Evolutionary conservation across 2,797 vertebrate genomes (phyloP).

Genomic region (Podarcis lilfordi): DNA sequence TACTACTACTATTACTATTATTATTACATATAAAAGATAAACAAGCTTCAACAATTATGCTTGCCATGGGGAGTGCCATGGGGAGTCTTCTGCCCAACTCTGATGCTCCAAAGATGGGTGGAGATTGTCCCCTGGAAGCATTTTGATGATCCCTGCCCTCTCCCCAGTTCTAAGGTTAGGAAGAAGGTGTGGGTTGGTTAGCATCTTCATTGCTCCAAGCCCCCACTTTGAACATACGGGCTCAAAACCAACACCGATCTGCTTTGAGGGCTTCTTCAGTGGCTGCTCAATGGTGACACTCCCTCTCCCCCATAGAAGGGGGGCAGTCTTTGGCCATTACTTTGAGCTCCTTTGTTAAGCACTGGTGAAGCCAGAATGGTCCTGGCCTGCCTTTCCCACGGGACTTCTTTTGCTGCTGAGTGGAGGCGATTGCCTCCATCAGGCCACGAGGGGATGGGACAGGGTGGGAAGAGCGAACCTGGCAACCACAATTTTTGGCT

Average conservation of each 20-base stretch:
- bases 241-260: too few species aligned
- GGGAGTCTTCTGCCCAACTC: neutral
- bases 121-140: neutral
- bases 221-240: too few species aligned
- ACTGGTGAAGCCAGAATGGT: neutral
- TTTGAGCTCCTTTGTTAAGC: neutral
- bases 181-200: too few species aligned
- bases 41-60: too few species aligned
- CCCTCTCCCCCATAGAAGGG: neutral
- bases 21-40: neutral
- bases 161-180: too few species aligned
- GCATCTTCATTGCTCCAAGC: too few species aligned
- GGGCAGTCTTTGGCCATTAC: neutral
- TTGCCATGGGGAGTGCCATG: too few species aligned
- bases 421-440: neutral
- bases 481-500: neutral
- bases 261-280: too few species aligned
- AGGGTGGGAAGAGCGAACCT: neutral
- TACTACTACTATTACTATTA: neutral
- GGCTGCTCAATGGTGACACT: neutral
- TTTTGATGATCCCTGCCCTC: too few species aligned
- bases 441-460: neutral
- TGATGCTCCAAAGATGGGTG: too few species aligned
- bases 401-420: neutral
- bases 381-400: neutral